These are phyloP conservation scores for Heliconius erato DNA, from an alignment of 2,888 invertebrate species.

Conservation along the genomic window DNA sequence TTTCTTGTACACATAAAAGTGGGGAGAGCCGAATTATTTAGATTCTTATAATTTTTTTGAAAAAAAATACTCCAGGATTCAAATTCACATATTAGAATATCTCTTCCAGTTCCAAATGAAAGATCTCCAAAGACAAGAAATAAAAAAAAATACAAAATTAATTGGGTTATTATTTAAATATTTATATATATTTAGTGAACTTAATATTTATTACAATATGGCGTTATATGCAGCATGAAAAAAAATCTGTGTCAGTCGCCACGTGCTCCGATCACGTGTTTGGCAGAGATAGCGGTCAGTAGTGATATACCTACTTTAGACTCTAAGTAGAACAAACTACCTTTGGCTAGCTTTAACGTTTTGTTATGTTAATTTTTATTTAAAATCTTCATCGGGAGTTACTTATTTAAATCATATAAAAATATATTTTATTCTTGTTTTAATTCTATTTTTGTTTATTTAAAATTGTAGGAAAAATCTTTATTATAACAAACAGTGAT, in stretches of 20 bases:
- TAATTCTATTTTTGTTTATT: neutral
- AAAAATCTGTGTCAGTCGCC: slow-evolving; percentile 6
- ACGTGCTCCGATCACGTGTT: slow-evolving; percentile 42
- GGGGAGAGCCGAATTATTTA: too few relatives aligned
- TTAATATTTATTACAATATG: neutral
- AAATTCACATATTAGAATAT: neutral
- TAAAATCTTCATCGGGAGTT: neutral
- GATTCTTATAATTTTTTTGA: neutral
- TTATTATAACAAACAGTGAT: too few relatives aligned
- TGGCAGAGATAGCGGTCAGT: slow-evolving; percentile 33
- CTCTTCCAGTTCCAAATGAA: neutral
- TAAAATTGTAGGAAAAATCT: too few relatives aligned
- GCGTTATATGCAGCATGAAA: neutral
- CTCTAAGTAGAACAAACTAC: slow-evolving; percentile 1
- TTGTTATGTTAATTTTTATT: neutral
- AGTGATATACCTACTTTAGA: neutral
- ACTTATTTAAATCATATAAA: neutral
- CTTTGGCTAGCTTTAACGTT: neutral
- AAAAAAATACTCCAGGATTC: neutral
- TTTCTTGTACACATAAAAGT: neutral
- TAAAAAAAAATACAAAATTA: neutral
- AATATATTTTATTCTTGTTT: neutral
- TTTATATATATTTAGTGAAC: neutral
- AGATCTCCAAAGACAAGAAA: neutral
- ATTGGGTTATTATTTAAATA: neutral